Evolutionary conservation across 1,140 invertebrate genomes (phyloP), one percentile per base, ranked within the genome.

Genomic region (Microplitis demolitor): DNA sequence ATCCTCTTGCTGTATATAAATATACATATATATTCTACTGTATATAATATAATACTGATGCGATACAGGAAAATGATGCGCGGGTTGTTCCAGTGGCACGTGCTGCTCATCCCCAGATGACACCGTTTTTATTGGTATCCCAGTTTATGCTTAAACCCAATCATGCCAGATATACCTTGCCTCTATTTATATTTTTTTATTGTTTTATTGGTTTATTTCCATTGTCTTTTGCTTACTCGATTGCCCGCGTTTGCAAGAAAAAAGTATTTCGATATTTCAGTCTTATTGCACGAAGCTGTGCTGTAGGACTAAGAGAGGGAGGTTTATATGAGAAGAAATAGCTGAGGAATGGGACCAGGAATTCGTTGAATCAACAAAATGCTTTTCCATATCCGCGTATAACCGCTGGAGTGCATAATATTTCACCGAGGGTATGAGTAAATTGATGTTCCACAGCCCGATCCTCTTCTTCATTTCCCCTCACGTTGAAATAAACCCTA

Each of bases 71-170:
- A 45, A 45, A 45, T 45, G 39, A 45, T 24, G 24, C 24, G 24
- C 24, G 24, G 24, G 24, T 24, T 24, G 24, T 24, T 45, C 39
- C 66, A 66, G 64, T 60, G 80, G 77, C 84, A 85, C 84, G 84
- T 85, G 84, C 77, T 68, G 58, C 60, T 74, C 75, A 67, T 74
- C 73, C 39, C 77, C 80, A 79, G 78, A 82, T 82, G 83, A 84
- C 80, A 83, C 75, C 78, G 74, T 79, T 85, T 84, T 85, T 84
- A 85, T 85, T 82, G 83, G 69, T 74, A 78, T 70, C 76, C 37
- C 74, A 58, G 68, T 67, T 73, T 78, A 73, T 77, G 78, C 76
- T 83, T 79, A 79, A 71, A 70, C 75, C 66, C 78, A 82, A 85
- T 85, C 83, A 79, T 81, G 70, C 39, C 5, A 45, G 39, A 6